A percentile compares a stretch with the other conserved stretches of the same genome.
Evolutionary conservation across 2,888 invertebrate genomes (phyloP).

Genomic region (Drosophila histrio): DNA sequence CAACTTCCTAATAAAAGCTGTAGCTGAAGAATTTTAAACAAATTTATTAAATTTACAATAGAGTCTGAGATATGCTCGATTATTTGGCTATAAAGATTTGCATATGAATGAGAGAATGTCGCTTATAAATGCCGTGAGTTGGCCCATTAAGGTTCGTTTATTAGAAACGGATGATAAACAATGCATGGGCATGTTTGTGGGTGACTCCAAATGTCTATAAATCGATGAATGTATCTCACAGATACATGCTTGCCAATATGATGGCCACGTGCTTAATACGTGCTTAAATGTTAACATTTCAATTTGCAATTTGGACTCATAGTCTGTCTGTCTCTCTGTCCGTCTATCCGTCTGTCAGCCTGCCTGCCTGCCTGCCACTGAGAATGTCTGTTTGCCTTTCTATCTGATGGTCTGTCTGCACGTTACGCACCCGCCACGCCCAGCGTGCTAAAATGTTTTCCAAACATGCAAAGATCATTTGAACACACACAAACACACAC

Average conservation of each 20-base stretch:
- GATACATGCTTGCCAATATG: constrained; percentile 14
- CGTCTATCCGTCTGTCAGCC: neutral
- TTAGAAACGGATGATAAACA: constrained; percentile 61
- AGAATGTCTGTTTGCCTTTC: constrained; percentile 14
- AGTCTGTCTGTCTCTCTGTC: constrained; percentile 9
- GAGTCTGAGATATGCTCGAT: constrained; percentile 55
- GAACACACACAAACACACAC: constrained; percentile 28
- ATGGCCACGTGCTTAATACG: constrained; percentile 71
- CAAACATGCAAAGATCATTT: constrained; percentile 78
- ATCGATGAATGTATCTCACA: constrained; percentile 66
- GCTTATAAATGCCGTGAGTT: constrained; percentile 61
- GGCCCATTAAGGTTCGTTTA: constrained; percentile 70
- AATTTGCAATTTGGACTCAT: constrained; percentile 69
- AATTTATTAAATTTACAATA: constrained; percentile 72
- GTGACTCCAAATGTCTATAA: constrained; percentile 46
- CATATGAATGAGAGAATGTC: constrained; percentile 66
- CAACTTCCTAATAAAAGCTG: constrained; percentile 71
- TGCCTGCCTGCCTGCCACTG: neutral
- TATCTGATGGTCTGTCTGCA: constrained; percentile 30
- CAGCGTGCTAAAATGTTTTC: constrained; percentile 71
- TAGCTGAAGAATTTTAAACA: constrained; percentile 57
- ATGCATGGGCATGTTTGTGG: constrained; percentile 40
- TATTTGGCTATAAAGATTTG: constrained; percentile 72
- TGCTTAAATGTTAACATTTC: constrained; percentile 80
- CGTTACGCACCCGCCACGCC: constrained; percentile 75